Percentiles rank a stretch among this genome's conserved stretches.
Evolutionary conservation across 2,113 vertebrate species (phyloP).

Genomic region (Kryptolebias marmoratus): DNA sequence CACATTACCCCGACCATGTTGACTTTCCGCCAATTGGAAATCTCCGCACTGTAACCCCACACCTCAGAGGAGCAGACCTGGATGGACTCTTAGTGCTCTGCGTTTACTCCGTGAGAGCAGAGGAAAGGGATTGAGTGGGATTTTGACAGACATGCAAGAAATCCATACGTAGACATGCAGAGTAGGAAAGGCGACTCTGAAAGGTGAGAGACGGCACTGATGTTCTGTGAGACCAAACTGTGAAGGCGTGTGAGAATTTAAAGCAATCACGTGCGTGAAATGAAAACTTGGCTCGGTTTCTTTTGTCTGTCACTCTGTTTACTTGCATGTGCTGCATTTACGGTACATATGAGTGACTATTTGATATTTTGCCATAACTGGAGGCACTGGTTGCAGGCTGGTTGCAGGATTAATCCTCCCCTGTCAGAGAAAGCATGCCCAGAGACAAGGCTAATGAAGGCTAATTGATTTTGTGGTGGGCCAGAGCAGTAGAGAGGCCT

Average conservation of each 20-base stretch:
- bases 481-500: constrained; percentile 86
- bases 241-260: constrained; percentile 31
- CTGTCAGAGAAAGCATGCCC: constrained; percentile 63
- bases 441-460: constrained; percentile 88
- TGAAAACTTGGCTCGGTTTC: constrained; percentile 32
- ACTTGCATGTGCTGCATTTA: constrained; percentile 11
- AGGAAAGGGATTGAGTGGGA: constrained; percentile 56
- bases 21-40: constrained; percentile 83
- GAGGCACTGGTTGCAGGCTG: constrained; percentile 48
- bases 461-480: constrained; percentile 97
- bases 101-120: constrained; percentile 57
- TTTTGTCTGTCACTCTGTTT: constrained; percentile 14
- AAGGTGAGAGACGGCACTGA: constrained; percentile 59
- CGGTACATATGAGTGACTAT: constrained; percentile 25
- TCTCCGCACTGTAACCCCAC: constrained; percentile 82
- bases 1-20: constrained; percentile 81
- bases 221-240: constrained; percentile 42
- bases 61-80: constrained; percentile 69
- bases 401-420: constrained; percentile 65
- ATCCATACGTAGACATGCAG: constrained; percentile 54
- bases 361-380: constrained; percentile 58
- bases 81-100: constrained; percentile 60
- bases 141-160: constrained; percentile 68
- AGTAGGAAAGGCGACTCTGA: constrained; percentile 43
- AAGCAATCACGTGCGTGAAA: constrained; percentile 18